Evolutionary conservation across 1,140 invertebrate genomes (phyloP).

Genomic region (roundworm (Caenorhabditis elegans)): DNA sequence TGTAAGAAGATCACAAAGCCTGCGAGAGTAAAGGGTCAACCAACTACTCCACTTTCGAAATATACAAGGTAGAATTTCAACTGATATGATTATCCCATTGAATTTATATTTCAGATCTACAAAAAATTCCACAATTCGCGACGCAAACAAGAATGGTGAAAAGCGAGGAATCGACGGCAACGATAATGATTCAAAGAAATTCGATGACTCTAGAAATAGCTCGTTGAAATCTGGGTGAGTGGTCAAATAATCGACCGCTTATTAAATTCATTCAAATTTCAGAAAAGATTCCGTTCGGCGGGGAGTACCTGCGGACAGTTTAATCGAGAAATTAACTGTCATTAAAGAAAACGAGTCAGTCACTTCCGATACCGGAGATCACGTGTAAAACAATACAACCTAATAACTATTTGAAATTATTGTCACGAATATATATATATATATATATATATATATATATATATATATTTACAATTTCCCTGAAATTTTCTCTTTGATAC

Average conservation of each 20-base stretch:
- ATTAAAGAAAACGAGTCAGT: conserved; percentile 14
- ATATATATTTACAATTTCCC: neutral
- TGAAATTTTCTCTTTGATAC: neutral
- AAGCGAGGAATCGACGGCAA: neutral
- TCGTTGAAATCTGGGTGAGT: conserved; percentile 7
- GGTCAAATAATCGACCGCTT: neutral
- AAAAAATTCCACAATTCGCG: neutral
- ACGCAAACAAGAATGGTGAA: neutral
- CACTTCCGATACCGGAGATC: conserved; percentile 13
- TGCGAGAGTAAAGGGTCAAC: conserved; percentile 49
- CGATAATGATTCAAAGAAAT: conserved; percentile 1
- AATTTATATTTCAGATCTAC: neutral
- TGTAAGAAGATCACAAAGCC: conserved; percentile 47
- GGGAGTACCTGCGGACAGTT: neutral
- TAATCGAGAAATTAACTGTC: conserved; percentile 2
- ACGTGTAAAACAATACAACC: neutral
- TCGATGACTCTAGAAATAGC: neutral
- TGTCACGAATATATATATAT: no score
- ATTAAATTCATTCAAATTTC: neutral
- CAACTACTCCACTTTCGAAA: conserved; percentile 44
- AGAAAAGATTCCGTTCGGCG: conserved; percentile 2
- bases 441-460: no score
- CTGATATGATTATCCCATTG: no score
- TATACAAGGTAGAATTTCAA: conserved; percentile 41
- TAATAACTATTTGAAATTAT: conserved; percentile 4